Evolutionary conservation across 2,888 invertebrate species (phyloP).

Genomic region (Eupithecia pulchellata): DNA sequence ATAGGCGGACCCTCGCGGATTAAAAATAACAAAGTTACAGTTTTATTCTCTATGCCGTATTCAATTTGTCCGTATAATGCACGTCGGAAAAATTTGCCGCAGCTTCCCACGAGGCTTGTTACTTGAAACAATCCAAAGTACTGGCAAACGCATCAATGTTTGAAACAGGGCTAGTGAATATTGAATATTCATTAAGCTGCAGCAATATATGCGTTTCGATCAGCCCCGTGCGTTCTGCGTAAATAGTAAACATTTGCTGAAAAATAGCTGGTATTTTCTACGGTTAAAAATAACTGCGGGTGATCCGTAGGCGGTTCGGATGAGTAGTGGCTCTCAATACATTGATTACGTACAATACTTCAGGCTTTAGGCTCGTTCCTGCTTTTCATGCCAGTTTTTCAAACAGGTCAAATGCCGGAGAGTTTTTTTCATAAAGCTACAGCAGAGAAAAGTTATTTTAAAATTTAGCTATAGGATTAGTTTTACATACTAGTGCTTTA

Average conservation of each 20-base stretch:
- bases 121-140: slow-evolving; percentile 58
- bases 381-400: slow-evolving; percentile 39
- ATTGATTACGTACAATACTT: slow-evolving; percentile 58
- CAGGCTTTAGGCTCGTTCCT: slow-evolving; percentile 37
- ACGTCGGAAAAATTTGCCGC: slow-evolving; percentile 43
- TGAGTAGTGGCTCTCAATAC: slow-evolving; percentile 59
- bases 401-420: slow-evolving; percentile 44
- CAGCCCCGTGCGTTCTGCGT: slow-evolving; percentile 59
- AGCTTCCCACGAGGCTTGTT: slow-evolving; percentile 57
- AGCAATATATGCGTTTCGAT: slow-evolving; percentile 49
- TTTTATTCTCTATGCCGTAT: slow-evolving; percentile 36
- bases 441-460: slow-evolving; percentile 3
- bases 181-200: slow-evolving; percentile 44
- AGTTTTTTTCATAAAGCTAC: slow-evolving; percentile 30
- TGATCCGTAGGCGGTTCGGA: slow-evolving; percentile 48
- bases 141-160: slow-evolving; percentile 66
- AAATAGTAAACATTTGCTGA: slow-evolving; percentile 64
- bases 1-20: slow-evolving; percentile 23
- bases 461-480: neutral
- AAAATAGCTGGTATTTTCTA: slow-evolving; percentile 52
- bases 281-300: slow-evolving; percentile 53
- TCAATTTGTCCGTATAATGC: slow-evolving; percentile 49
- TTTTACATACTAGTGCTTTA: neutral
- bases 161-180: slow-evolving; percentile 46
- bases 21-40: slow-evolving; percentile 38